Conservation (phyloP, 2,797 vertebrate genomes). For the Phaenicophaeus curvirostris region DNA sequence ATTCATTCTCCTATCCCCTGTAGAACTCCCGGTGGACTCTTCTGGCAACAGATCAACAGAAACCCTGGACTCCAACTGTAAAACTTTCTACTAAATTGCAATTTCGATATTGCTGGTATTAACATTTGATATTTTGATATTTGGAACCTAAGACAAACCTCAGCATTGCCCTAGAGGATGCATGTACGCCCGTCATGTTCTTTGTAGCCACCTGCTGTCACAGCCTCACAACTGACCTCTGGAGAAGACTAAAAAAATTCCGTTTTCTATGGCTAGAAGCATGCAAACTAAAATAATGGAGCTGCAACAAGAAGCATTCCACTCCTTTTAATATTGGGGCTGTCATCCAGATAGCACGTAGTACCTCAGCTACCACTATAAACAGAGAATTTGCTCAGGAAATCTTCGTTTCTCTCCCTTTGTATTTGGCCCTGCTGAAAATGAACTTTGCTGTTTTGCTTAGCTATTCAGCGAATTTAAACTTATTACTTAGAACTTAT, state of each 20-base stretch:
- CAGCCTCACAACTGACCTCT: neutral
- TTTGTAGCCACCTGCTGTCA: neutral
- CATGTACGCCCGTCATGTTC: neutral
- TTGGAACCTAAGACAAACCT: neutral
- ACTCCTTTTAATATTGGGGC: neutral
- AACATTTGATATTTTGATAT: neutral
- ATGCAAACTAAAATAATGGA: neutral
- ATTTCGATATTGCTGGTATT: neutral
- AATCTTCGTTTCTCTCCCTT: neutral
- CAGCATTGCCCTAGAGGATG: neutral
- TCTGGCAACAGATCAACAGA: neutral
- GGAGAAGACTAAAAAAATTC: neutral
- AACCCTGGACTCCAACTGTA: neutral
- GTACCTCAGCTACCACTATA: neutral
- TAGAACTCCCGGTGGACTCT: neutral
- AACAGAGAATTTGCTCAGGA: neutral
- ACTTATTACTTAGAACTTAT: neutral
- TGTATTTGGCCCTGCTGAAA: neutral
- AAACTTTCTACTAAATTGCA: neutral
- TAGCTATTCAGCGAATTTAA: neutral
- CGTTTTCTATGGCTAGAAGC: neutral
- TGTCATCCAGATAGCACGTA: neutral
- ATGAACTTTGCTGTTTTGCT: neutral
- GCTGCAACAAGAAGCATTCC: neutral
- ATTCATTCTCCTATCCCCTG: neutral